Base-by-base conservation (phyloP, 2,797 vertebrate species). In the Sparus aurata region DNA sequence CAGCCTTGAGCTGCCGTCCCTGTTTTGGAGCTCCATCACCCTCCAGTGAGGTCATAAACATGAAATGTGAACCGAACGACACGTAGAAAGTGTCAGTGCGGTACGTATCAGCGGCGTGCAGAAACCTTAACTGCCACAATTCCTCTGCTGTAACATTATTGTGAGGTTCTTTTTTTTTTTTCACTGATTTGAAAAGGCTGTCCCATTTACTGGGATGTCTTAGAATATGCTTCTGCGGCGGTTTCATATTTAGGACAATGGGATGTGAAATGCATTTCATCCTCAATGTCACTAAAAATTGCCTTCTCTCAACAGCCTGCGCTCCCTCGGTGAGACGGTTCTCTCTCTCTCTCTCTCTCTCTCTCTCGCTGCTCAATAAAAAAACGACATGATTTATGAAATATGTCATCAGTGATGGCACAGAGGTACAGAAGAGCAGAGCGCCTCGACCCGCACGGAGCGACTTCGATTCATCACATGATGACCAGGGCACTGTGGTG, bases 341-440 rank as follows among this genome's bases (percentile, higher is more conserved):
- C 8, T 9, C 9, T 45, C 22, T 75, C 59, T 57, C 63, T 23
- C 76, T 27, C 25, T 25, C 25, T 25, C 25, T 25, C 25, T 25
- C 25, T 25, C 25, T 25, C 25, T 25, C 30, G 7, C 67, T 58
- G 61, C 72, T 84, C 80, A 73, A 75, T 89, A 83, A 69, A 59
- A 59, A 71, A 78, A 80, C 15, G 18, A 75, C 69, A 77, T 86
- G 91, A 93, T 90, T 88, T 85, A 92, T 92, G 86, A 82, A 83
- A 85, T 38, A 79, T 86, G 84, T 83, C 79, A 80, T 75, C 45
- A 54, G 74, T 60, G 81, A 87, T 89, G 79, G 84, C 84, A 75
- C 82, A 80, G 53, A 85, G 87, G 73, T 80, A 63, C 73, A 62
- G 77, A 72, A 71, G 81, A 83, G 83, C 73, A 65, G 78, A 69